phyloP scores from a whole-genome alignment of 2,113 vertebrate genomes.

The Pyxicephalus adspersus region DNA sequence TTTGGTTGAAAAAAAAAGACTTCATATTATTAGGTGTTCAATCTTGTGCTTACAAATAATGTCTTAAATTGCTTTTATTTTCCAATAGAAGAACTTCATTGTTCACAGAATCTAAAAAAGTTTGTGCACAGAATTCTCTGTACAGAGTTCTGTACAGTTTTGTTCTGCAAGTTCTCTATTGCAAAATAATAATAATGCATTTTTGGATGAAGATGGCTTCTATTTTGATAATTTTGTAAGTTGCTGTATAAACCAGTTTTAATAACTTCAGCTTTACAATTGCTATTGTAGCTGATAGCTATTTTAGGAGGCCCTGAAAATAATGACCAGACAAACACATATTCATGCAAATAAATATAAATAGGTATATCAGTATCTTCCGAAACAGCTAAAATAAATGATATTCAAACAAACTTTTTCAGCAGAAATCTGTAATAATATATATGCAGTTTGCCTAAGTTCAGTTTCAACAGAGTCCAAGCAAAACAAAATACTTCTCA shows the following conservation, averaged over 20 bases:
- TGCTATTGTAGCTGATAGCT: conserved; percentile 7
- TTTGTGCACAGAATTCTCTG: too few species aligned
- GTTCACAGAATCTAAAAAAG: conserved; percentile 6
- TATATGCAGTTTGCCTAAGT: too few species aligned
- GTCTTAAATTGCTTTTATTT: too few species aligned
- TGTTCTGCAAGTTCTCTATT: conserved; percentile 20
- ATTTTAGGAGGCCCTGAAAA: conserved; percentile 35
- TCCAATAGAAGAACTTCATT: neutral
- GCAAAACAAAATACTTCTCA: too few species aligned
- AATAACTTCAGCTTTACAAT: conserved; percentile 15
- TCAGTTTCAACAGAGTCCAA: too few species aligned
- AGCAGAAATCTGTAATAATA: too few species aligned
- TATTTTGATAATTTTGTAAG: conserved; percentile 36
- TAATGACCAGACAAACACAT: conserved; percentile 17
- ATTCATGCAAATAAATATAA: conserved; percentile 10
- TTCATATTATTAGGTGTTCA: too few species aligned
- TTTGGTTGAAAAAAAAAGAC: too few species aligned
- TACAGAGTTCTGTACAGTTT: conserved; percentile 7
- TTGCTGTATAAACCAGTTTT: conserved; percentile 37
- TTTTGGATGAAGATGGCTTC: conserved; percentile 12
- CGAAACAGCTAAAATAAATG: too few species aligned
- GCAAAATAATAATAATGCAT: conserved; percentile 21
- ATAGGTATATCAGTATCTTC: neutral
- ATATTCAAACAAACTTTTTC: too few species aligned
- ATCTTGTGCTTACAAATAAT: too few species aligned